phyloP scores from a whole-genome alignment of 2,797 vertebrate species.

The Lepilemur ruficaudatus region DNA sequence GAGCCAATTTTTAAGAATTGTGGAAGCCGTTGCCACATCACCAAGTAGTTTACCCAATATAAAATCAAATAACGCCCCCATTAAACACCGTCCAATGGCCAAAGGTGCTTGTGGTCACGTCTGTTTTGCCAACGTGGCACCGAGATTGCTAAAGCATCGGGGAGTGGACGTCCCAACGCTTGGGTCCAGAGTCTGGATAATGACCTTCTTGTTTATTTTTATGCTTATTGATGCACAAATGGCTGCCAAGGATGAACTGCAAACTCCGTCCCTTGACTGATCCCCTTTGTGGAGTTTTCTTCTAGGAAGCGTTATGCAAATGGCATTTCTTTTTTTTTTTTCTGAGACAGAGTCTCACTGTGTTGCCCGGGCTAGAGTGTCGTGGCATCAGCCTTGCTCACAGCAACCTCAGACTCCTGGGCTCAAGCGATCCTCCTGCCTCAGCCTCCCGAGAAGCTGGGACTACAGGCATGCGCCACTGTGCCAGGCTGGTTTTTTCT shows the following conservation, averaged over 20 bases:
- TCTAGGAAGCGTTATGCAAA: conserved; percentile 80
- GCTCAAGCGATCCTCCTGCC: too few relatives aligned
- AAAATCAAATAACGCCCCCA: conserved; percentile 4
- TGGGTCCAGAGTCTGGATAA: conserved; percentile 48
- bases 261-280: conserved; percentile 82
- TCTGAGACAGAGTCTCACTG: too few relatives aligned
- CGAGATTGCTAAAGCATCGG: background rate
- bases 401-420: too few relatives aligned
- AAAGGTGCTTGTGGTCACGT: background rate
- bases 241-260: conserved; percentile 74
- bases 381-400: too few relatives aligned
- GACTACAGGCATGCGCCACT: too few relatives aligned
- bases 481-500: too few relatives aligned
- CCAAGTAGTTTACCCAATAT: conserved; percentile 16
- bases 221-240: conserved; percentile 66
- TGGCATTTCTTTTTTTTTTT: too few relatives aligned
- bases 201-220: conserved; percentile 56
- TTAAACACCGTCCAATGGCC: background rate
- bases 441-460: too few relatives aligned
- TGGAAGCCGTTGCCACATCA: conserved; percentile 36
- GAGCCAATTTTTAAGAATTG: background rate
- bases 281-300: conserved; percentile 76
- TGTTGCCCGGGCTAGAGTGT: too few relatives aligned
- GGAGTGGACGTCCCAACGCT: background rate
- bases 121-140: background rate